A percentile compares a stretch with the other conserved stretches of the same genome.
These are phyloP conservation scores for Stichopus chloronotus DNA, from an alignment of 35 echinoderm and acorn worm genomes.

Conservation along the genomic window DNA sequence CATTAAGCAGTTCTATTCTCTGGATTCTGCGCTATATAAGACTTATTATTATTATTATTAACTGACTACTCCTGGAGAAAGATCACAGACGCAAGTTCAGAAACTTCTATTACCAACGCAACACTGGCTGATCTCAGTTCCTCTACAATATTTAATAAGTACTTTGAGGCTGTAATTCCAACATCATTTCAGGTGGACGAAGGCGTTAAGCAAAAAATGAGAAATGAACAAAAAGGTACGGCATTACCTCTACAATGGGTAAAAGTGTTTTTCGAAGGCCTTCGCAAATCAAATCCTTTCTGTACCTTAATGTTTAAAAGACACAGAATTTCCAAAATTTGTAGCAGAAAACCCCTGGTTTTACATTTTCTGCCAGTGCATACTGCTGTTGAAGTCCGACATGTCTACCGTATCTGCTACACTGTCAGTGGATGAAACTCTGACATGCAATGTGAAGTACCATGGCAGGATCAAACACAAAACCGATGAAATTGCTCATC, in stretches of 20 bases:
- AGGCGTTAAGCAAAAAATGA: not conserved
- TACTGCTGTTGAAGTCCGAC: no score
- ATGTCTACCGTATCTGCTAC: no score
- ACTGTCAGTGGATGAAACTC: not conserved
- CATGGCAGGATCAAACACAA: not conserved
- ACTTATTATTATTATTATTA: no score
- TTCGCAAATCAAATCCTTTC: not conserved
- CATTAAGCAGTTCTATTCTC: no score
- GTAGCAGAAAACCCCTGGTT: no score
- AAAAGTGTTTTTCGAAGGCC: not conserved
- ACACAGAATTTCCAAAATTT: not conserved
- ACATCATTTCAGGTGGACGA: no score
- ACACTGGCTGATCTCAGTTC: no score
- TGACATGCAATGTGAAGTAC: not conserved
- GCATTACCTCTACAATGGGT: not conserved
- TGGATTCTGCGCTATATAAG: no score
- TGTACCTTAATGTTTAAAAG: conserved; percentile 13
- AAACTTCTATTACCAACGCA: not conserved
- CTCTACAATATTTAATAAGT: no score
- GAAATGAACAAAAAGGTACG: not conserved
- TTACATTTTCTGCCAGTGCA: no score
- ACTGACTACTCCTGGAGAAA: not conserved
- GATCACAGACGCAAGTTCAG: not conserved
- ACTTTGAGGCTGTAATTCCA: no score
- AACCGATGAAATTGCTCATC: no score